A percentile compares a stretch with the other conserved stretches of the same genome.
phyloP scores from a whole-genome alignment of 1,140 invertebrate species.

The Dendroctonus ponderosae region DNA sequence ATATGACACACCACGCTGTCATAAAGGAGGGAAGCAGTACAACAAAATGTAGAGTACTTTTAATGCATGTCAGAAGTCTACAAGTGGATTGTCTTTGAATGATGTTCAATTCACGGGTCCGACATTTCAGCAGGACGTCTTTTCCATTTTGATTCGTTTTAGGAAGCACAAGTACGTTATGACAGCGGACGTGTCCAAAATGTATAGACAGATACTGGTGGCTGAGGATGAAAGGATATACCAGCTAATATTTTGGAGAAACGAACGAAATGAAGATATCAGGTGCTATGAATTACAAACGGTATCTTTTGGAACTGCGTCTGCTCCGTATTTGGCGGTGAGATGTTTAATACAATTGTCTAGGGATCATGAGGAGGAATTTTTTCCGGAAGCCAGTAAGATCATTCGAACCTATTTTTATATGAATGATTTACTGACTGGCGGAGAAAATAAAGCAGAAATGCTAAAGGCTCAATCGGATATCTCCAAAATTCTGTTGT shows the following conservation, averaged over 20 bases:
- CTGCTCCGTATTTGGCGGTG: constrained; percentile 36
- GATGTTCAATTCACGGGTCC: constrained; percentile 44
- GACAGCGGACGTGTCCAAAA: constrained; percentile 2
- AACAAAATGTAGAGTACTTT: constrained; percentile 48
- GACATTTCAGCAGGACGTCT: constrained; percentile 41
- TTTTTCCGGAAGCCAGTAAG: constrained; percentile 12
- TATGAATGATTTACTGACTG: constrained; percentile 19
- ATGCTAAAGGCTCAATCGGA: background rate
- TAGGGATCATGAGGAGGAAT: too few relatives aligned
- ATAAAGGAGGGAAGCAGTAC: constrained; percentile 34
- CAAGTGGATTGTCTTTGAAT: constrained; percentile 44
- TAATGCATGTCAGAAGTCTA: constrained; percentile 43
- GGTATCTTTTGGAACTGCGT: constrained; percentile 37
- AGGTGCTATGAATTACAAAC: constrained; percentile 33
- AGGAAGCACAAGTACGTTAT: constrained; percentile 28
- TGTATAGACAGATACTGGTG: background rate
- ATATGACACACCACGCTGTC: constrained; percentile 44
- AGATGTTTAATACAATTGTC: background rate
- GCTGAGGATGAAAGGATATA: constrained; percentile 5
- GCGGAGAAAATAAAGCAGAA: background rate
- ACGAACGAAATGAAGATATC: constrained; percentile 5
- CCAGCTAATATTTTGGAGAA: constrained; percentile 35
- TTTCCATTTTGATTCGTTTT: constrained; percentile 40
- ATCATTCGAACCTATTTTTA: constrained; percentile 20
- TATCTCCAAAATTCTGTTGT: constrained; percentile 5